Evolutionary conservation across 2,113 vertebrate species (phyloP), one percentile per base, ranked within the genome.

Genomic region (Tichodroma muraria): DNA sequence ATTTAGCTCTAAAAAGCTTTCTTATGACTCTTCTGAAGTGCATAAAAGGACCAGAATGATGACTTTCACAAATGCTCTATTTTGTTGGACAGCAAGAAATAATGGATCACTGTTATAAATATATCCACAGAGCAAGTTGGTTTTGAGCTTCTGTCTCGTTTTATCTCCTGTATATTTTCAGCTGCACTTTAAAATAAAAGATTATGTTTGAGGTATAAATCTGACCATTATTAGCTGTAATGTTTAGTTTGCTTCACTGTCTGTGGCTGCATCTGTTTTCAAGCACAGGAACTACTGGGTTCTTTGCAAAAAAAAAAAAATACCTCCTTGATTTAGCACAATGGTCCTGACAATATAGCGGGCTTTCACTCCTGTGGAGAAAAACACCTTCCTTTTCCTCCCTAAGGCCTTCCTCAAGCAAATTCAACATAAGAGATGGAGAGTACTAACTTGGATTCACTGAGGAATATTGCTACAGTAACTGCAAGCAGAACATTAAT

Each of bases 1-100:
- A 91, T 94, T 93, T 85, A 95, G 72, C 72, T 90, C 79, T 94
- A 83, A 89, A 95, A 93, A 89, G 82, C 87, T 83, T 90, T 80
- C 89, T 88, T 90, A 91, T 42, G 91, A 89, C 79, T 93, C 68
- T 89, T 80, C 64, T 84, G 52, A 93, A 96, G 82, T 88, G 38
- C 68, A 54, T 77, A 88, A 92, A 91, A 91, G 56, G 81, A 91
- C 68, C 50, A 83, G 71, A 95, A 85, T 47, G 71, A 93, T 60
- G 88, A 88, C 71, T 94, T 93, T 90, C 85, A 90, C 63, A 93
- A 94, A 89, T n/a, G 71, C 20, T 80, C 54, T 72, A 5, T 91
- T 91, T 82, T 66, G 68, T 33, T 75, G 75, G 81, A 56, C 47
- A 83, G 82, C 75, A 90, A 89, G 91, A 88, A 94, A 78, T 95